Conservation (phyloP, 92 coral and sea anemone genomes). For the Zoanthus sociatus region DNA sequence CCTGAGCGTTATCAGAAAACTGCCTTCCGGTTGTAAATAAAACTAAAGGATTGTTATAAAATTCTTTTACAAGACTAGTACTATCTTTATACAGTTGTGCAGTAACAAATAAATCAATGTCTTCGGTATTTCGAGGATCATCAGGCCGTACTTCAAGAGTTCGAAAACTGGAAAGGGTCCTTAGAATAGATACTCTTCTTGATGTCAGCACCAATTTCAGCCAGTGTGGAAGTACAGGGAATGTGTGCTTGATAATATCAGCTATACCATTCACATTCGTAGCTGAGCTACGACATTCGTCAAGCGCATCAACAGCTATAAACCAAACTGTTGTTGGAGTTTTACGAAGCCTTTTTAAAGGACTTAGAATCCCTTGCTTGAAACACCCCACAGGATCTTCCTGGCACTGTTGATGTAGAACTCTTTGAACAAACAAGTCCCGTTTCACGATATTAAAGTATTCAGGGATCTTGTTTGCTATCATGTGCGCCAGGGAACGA, state of each 20-base stretch:
- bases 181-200: constrained; percentile 60
- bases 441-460: constrained; percentile 52
- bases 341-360: constrained; percentile 60
- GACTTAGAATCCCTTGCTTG: constrained; percentile 71
- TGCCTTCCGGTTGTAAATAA: not conserved
- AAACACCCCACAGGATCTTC: constrained; percentile 81
- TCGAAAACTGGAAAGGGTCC: constrained; percentile 41
- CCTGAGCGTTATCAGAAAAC: not conserved
- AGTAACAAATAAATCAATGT: constrained; percentile 5
- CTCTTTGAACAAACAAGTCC: constrained; percentile 54
- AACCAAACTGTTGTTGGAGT: constrained; percentile 36
- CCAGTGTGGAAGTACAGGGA: constrained; percentile 78
- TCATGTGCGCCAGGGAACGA: constrained; percentile 80
- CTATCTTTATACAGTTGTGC: not conserved
- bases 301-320: constrained; percentile 82
- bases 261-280: constrained; percentile 41
- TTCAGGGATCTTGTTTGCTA: constrained; percentile 65
- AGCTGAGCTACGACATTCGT: constrained; percentile 67
- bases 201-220: constrained; percentile 80
- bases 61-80: not conserved
- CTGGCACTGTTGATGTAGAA: constrained; percentile 63
- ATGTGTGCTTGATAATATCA: constrained; percentile 61
- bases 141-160: constrained; percentile 58
- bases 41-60: not conserved
- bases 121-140: constrained; percentile 62